These are phyloP conservation scores for Chromoteleia sp. DNA, from an alignment of 2,888 invertebrate species.

Conservation along the genomic window DNA sequence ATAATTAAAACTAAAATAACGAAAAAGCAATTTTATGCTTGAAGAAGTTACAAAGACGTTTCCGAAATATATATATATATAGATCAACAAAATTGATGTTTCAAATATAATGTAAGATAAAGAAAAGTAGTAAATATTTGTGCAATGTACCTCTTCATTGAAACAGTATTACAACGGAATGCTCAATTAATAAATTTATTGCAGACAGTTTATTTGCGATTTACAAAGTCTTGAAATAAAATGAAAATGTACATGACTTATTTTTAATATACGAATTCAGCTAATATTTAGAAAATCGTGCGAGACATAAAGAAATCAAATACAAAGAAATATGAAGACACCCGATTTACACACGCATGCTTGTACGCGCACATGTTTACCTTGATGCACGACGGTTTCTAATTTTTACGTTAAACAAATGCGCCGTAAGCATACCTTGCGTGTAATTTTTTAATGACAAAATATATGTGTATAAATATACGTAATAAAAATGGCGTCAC, in stretches of 20 bases:
- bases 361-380: slow-evolving; percentile 51
- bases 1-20: too few species aligned
- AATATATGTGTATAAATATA: slow-evolving; percentile 57
- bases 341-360: slow-evolving; percentile 47
- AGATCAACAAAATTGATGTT: not conserved
- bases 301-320: slow-evolving; percentile 1
- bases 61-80: not conserved
- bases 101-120: slow-evolving; percentile 1
- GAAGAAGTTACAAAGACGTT: not conserved
- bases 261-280: slow-evolving; percentile 19
- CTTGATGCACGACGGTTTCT: slow-evolving; percentile 39
- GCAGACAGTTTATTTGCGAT: slow-evolving; percentile 27
- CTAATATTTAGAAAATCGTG: slow-evolving; percentile 23
- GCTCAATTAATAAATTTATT: slow-evolving; percentile 46
- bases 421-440: slow-evolving; percentile 18
- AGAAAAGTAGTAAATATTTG: not conserved
- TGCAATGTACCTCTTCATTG: slow-evolving; percentile 27
- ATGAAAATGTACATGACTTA: slow-evolving; percentile 21
- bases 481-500: slow-evolving; percentile 61
- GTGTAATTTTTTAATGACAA: slow-evolving; percentile 16
- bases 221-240: slow-evolving; percentile 22
- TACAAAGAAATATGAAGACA: slow-evolving; percentile 18
- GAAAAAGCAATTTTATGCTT: slow-evolving; percentile 9
- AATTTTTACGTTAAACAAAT: slow-evolving; percentile 20
- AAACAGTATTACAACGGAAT: slow-evolving; percentile 42